phyloP scores from a whole-genome alignment of 64 coral and sea anemone species.

The Actinia equina region DNA sequence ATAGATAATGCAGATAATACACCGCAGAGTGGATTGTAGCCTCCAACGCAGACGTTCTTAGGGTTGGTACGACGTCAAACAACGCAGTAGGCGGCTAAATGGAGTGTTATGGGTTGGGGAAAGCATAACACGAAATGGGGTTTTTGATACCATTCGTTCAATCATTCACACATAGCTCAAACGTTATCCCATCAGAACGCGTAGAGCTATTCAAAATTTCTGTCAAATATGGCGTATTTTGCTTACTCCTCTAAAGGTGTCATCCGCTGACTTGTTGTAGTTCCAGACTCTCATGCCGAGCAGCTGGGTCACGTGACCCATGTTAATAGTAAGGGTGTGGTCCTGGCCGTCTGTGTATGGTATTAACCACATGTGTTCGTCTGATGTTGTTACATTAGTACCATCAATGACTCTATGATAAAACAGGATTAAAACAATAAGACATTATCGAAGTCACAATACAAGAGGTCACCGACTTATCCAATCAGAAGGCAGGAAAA shows the following conservation, averaged over 20 bases:
- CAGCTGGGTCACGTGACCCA: slow-evolving; percentile 55
- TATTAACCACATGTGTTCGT: slow-evolving; percentile 97
- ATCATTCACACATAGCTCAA: too few species aligned
- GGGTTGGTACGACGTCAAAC: too few species aligned
- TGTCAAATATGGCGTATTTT: neutral
- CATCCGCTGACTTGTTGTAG: slow-evolving; percentile 89
- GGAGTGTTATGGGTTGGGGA: neutral
- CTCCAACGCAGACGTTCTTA: too few species aligned
- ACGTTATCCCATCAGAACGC: too few species aligned
- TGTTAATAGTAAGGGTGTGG: slow-evolving; percentile 73
- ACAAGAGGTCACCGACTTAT: too few species aligned
- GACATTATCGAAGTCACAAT: too few species aligned
- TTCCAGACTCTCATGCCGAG: slow-evolving; percentile 83
- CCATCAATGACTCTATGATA: slow-evolving; percentile 80
- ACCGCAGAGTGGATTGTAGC: too few species aligned
- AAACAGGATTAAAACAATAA: neutral
- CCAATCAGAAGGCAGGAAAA: too few species aligned
- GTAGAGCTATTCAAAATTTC: neutral
- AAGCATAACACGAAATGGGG: too few species aligned
- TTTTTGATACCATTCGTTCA: too few species aligned
- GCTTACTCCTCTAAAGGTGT: slow-evolving; percentile 91
- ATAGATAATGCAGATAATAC: too few species aligned
- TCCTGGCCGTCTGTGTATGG: slow-evolving; percentile 78
- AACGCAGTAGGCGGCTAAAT: too few species aligned
- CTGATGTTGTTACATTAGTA: slow-evolving; percentile 65